These are phyloP conservation scores for Narcine bancroftii DNA, from an alignment of 2,113 vertebrate genomes.

Conservation along the genomic window DNA sequence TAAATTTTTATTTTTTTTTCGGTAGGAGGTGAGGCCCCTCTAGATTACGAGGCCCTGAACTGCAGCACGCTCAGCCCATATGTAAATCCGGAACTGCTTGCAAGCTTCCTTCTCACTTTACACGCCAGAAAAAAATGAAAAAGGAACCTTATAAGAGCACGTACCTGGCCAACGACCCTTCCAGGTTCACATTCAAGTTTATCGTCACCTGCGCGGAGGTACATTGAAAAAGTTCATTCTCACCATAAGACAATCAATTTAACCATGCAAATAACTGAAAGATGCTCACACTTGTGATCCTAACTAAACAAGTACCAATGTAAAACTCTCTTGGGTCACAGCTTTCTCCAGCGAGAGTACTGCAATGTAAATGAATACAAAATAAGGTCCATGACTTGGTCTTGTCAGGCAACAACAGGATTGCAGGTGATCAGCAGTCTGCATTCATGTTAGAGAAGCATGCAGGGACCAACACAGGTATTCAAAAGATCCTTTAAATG, in stretches of 20 bases:
- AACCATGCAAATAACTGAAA: background rate
- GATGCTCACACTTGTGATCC: background rate
- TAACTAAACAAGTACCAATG: background rate
- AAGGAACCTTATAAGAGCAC: no score
- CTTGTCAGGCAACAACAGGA: background rate
- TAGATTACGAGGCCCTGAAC: no score
- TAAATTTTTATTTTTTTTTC: no score
- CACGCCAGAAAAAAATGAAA: no score
- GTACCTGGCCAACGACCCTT: background rate
- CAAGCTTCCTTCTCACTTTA: no score
- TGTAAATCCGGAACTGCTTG: no score
- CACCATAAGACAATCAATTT: background rate
- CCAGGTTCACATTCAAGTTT: no score
- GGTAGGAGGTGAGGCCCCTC: no score
- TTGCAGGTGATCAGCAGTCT: background rate
- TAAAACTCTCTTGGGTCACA: background rate
- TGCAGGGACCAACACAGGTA: background rate
- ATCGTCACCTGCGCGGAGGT: no score
- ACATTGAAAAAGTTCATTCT: no score
- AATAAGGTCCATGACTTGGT: background rate
- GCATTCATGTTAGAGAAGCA: slow-evolving; percentile 5
- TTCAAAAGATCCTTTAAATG: background rate
- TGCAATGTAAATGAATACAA: background rate
- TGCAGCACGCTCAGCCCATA: no score
- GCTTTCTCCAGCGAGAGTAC: background rate